Evolutionary conservation across 2,797 vertebrate species (phyloP).

Genomic region (Ptychadena robeensis): DNA sequence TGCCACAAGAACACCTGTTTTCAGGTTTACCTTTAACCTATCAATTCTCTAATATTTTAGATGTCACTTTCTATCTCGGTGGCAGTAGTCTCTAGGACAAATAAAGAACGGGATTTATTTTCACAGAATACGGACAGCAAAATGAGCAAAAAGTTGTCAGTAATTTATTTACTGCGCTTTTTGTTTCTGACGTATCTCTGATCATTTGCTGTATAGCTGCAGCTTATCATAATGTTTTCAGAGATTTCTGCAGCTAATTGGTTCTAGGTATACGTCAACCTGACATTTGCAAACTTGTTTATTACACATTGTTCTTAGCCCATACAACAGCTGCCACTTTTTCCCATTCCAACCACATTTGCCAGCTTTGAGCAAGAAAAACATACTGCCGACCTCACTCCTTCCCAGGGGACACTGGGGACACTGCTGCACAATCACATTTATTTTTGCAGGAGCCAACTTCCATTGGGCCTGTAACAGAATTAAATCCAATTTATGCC

Average conservation of each 20-base stretch:
- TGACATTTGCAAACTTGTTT: slow-evolving; percentile 42
- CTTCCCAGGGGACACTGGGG: slow-evolving; percentile 25
- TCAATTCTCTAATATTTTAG: too few species aligned
- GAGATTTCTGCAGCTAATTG: slow-evolving; percentile 17
- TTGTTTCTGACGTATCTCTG: neutral
- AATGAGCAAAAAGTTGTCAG: too few species aligned
- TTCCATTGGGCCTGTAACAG: slow-evolving; percentile 43
- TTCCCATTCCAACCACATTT: slow-evolving; percentile 40
- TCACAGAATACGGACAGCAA: too few species aligned
- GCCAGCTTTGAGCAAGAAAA: slow-evolving; percentile 41
- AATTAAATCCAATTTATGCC: slow-evolving; percentile 32
- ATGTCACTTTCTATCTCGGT: too few species aligned
- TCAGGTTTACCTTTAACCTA: too few species aligned
- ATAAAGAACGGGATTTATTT: too few species aligned
- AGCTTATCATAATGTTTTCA: slow-evolving; percentile 26
- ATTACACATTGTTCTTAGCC: slow-evolving; percentile 40
- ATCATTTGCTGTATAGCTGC: neutral
- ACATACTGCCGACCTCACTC: slow-evolving; percentile 35
- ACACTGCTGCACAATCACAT: slow-evolving; percentile 34
- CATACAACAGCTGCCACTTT: slow-evolving; percentile 36
- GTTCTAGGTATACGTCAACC: slow-evolving; percentile 24
- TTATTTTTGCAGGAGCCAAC: slow-evolving; percentile 29
- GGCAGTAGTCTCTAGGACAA: too few species aligned
- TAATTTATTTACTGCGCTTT: neutral
- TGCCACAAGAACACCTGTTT: too few species aligned